Evolutionary conservation across 2,888 invertebrate genomes (phyloP).

Genomic region (Leuctra nigra): DNA sequence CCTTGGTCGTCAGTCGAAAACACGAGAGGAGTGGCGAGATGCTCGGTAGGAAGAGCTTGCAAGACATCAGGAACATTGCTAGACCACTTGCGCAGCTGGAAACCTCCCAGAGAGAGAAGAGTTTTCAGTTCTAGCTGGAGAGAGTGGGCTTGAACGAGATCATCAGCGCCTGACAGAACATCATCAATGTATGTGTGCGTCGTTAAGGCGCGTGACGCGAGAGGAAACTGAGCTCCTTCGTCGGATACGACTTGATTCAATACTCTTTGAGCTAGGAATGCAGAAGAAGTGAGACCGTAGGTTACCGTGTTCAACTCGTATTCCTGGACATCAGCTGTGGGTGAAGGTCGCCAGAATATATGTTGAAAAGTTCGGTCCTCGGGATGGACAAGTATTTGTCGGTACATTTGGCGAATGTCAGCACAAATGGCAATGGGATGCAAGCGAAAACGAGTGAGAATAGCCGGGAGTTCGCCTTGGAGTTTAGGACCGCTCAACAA

Average conservation of each 20-base stretch:
- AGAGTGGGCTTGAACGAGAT: conserved; percentile 26
- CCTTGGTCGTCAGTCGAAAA: conserved; percentile 16
- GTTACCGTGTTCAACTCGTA: conserved; percentile 30
- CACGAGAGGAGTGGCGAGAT: conserved; percentile 15
- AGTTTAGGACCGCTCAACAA: background rate
- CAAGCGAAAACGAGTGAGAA: background rate
- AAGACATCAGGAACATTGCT: conserved; percentile 24
- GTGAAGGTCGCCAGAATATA: conserved; percentile 31
- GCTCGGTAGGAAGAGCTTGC: conserved; percentile 18
- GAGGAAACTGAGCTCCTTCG: conserved; percentile 27
- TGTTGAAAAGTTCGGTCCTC: conserved; percentile 29
- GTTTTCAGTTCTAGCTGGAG: conserved; percentile 27
- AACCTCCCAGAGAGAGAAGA: conserved; percentile 26
- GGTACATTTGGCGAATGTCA: conserved; percentile 26
- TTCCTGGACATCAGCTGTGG: conserved; percentile 22
- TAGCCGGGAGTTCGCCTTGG: background rate
- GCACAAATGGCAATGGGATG: conserved; percentile 11
- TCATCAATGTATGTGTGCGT: conserved; percentile 33
- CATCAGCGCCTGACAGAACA: conserved; percentile 25
- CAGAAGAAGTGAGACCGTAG: conserved; percentile 31
- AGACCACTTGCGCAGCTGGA: conserved; percentile 31
- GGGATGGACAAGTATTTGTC: conserved; percentile 19
- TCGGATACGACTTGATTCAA: conserved; percentile 28
- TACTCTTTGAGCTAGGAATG: conserved; percentile 29
- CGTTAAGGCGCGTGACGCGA: conserved; percentile 23